Evolutionary conservation across 1,140 invertebrate genomes (phyloP), one percentile per base, ranked within the genome.

Genomic region (Drosophila trapezifrons): DNA sequence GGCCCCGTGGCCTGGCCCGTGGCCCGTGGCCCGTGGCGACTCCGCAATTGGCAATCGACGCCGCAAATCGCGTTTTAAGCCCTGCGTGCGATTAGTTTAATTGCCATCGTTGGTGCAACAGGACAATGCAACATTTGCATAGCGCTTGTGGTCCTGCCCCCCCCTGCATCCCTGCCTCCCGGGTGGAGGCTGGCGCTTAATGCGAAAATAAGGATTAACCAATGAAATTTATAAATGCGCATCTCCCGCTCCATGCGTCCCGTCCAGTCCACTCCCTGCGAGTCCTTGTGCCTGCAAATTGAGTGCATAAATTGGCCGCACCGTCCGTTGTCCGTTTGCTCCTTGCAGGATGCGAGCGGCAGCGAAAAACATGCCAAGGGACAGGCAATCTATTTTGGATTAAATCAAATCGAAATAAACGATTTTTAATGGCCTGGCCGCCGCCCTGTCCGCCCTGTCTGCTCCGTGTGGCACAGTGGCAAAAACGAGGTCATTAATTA

Each of bases 341-440:
- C 18, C 13, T 35, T 2, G 49, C 49, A 3, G 43, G 27, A 8
- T 29, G 27, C 12, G 20, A 4, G 12, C 43, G 25, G n/a, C 8
- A 45, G 27, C 37, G 38, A 38, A 27, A 22, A 20, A 15, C 20
- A 18, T 32, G 42, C 51, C 56, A 22, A 22, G 38, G 71, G 76
- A 89, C 84, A 75, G 85, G 84, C 89, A 87, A 90, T 85, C 81
- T 83, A 91, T 91, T 90, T 78, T 86, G 86, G 90, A 91, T 91
- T 91, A 91, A 91, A 91, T 91, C 90, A 91, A 91, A 90, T 91
- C 90, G 90, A 91, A 91, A 91, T 91, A 91, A 91, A 91, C 90
- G 90, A 91, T 91, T 91, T 91, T 91, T 91, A 91, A 91, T 91
- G 90, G 90, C 83, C 84, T 65, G 42, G 9, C 37, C 29, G 58